A percentile compares a stretch with the other conserved stretches of the same genome.
Evolutionary conservation across 2,797 vertebrate genomes (phyloP).

Genomic region (Rhinogobio ventralis): DNA sequence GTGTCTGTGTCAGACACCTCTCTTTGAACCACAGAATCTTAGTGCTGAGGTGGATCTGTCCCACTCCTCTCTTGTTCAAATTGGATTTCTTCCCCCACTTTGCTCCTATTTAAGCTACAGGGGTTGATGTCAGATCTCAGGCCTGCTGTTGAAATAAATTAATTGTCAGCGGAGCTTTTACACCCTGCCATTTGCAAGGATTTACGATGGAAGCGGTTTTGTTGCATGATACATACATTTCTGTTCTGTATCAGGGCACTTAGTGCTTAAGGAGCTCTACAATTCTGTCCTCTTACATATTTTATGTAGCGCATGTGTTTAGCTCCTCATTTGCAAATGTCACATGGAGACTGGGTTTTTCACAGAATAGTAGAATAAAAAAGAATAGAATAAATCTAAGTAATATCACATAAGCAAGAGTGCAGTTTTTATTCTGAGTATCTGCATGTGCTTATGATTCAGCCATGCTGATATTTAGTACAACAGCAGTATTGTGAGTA

Average conservation of each 20-base stretch:
- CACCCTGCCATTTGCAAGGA: slow-evolving; percentile 50
- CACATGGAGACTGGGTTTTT: slow-evolving; percentile 44
- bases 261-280: slow-evolving; percentile 44
- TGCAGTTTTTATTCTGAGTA: not conserved
- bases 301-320: slow-evolving; percentile 51
- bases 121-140: slow-evolving; percentile 53
- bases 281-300: slow-evolving; percentile 40
- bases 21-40: slow-evolving; percentile 50
- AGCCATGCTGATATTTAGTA: not conserved
- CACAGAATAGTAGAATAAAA: slow-evolving; percentile 50
- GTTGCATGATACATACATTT: slow-evolving; percentile 27
- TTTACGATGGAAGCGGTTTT: slow-evolving; percentile 53
- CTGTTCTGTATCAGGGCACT: slow-evolving; percentile 43
- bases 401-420: slow-evolving; percentile 6
- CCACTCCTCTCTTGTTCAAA: slow-evolving; percentile 57
- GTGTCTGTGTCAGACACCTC: slow-evolving; percentile 53
- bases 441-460: not conserved
- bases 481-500: too few relatives aligned
- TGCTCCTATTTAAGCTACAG: slow-evolving; percentile 48
- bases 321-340: slow-evolving; percentile 53
- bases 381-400: not conserved
- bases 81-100: slow-evolving; percentile 53
- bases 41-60: slow-evolving; percentile 61
- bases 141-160: slow-evolving; percentile 52
- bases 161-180: slow-evolving; percentile 50